Percentiles rank a stretch among this genome's conserved stretches.
These are phyloP conservation scores for Poeciliopsis turneri DNA, from an alignment of 2,797 vertebrate genomes.

Conservation along the genomic window DNA sequence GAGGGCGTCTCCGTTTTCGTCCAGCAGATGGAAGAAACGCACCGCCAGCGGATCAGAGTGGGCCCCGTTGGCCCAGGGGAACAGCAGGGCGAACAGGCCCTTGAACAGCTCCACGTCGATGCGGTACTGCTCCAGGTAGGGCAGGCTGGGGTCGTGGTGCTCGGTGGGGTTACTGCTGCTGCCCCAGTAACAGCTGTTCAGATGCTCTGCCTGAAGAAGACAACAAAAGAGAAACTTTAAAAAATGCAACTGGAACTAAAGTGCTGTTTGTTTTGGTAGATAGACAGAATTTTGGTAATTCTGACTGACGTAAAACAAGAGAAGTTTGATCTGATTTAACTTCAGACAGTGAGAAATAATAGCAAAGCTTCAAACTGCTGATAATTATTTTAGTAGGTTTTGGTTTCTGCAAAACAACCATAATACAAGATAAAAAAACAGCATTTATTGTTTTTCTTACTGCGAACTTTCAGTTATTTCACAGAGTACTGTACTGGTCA, in stretches of 20 bases:
- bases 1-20: constrained; percentile 91
- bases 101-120: constrained; percentile 97
- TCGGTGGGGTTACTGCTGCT: constrained; percentile 91
- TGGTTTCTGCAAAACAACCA: not conserved
- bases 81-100: constrained; percentile 91
- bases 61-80: constrained; percentile 92
- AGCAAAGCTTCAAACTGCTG: not conserved
- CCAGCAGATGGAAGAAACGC: constrained; percentile 90
- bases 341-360: not conserved
- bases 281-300: not conserved
- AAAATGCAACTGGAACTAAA: not conserved
- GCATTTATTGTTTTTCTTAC: not conserved
- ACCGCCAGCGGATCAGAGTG: constrained; percentile 89
- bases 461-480: not conserved
- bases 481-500: not conserved
- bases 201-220: constrained; percentile 87
- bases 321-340: not conserved
- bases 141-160: constrained; percentile 95
- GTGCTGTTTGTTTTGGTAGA: not conserved
- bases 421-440: not conserved
- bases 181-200: constrained; percentile 99
- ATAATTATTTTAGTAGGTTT: not conserved
- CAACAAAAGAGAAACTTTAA: not conserved
- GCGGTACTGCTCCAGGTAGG: constrained; percentile 97
- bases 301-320: not conserved